Percentiles rank a stretch among this genome's conserved stretches.
Conservation (phyloP, 2,888 invertebrate species). For the Scaptomyza tumidula region DNA sequence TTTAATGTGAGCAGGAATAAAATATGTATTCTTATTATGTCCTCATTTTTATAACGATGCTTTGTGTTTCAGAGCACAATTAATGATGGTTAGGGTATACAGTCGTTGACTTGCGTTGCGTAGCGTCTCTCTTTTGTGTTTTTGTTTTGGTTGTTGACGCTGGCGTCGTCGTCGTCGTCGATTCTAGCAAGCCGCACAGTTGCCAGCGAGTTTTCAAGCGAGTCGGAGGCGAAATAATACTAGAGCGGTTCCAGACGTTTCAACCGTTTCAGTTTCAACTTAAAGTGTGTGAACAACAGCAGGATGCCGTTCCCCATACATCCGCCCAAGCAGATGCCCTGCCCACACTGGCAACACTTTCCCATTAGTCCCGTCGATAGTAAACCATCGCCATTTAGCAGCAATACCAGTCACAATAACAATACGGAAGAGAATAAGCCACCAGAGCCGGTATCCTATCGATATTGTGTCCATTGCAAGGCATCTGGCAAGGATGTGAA, state of each 20-base stretch:
- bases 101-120: not conserved
- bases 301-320: slow-evolving; percentile 82
- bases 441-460: slow-evolving; percentile 71
- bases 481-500: slow-evolving; percentile 45
- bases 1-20: not conserved
- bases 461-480: slow-evolving; percentile 66
- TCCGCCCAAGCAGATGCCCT: slow-evolving; percentile 83
- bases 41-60: not conserved
- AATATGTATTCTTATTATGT: no score
- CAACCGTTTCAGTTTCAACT: slow-evolving; percentile 17
- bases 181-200: slow-evolving; percentile 63
- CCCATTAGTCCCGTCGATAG: slow-evolving; percentile 79
- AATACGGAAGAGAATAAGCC: slow-evolving; percentile 42
- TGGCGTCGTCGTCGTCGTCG: slow-evolving; percentile 48
- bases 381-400: slow-evolving; percentile 60
- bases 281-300: slow-evolving; percentile 20
- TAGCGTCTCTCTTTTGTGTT: slow-evolving; percentile 19
- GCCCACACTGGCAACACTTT: slow-evolving; percentile 84
- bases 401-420: slow-evolving; percentile 18
- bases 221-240: slow-evolving; percentile 32
- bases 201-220: slow-evolving; percentile 57
- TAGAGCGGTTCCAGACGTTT: slow-evolving; percentile 26
- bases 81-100: slow-evolving; percentile 13
- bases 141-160: slow-evolving; percentile 52
- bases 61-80: not conserved